These are phyloP conservation scores for Sminthopsis crassicaudata DNA, from an alignment of 2,113 vertebrate genomes.

Conservation along the genomic window DNA sequence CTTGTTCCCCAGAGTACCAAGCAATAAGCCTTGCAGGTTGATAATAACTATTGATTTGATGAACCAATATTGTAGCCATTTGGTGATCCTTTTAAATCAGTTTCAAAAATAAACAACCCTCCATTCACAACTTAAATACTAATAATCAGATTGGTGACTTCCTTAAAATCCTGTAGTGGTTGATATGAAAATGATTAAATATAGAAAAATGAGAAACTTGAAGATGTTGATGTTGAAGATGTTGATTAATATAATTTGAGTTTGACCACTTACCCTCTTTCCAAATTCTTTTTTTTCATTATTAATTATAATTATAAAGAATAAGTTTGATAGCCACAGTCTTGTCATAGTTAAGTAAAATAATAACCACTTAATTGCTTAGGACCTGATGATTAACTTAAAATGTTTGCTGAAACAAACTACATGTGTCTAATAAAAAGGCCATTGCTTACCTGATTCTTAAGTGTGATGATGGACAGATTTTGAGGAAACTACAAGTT, in stretches of 20 bases:
- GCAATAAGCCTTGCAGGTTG: neutral
- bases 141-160: neutral
- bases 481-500: conserved; percentile 53
- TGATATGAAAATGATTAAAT: neutral
- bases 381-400: conserved; percentile 39
- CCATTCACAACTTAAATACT: neutral
- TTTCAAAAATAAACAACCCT: neutral
- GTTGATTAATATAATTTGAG: neutral
- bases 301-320: conserved; percentile 22
- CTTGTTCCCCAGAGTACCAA: neutral
- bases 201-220: conserved; percentile 26
- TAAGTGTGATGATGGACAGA: conserved; percentile 32
- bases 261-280: conserved; percentile 3
- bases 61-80: neutral
- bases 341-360: conserved; percentile 22
- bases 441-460: conserved; percentile 35
- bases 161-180: neutral
- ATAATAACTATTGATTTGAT: neutral
- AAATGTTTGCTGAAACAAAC: conserved; percentile 48
- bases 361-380: conserved; percentile 27
- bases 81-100: neutral
- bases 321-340: conserved; percentile 26
- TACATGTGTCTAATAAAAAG: conserved; percentile 55
- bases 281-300: neutral
- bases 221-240: conserved; percentile 44